Conservation (phyloP, 2,113 vertebrate genomes). For the Emydura subglobosa region DNA sequence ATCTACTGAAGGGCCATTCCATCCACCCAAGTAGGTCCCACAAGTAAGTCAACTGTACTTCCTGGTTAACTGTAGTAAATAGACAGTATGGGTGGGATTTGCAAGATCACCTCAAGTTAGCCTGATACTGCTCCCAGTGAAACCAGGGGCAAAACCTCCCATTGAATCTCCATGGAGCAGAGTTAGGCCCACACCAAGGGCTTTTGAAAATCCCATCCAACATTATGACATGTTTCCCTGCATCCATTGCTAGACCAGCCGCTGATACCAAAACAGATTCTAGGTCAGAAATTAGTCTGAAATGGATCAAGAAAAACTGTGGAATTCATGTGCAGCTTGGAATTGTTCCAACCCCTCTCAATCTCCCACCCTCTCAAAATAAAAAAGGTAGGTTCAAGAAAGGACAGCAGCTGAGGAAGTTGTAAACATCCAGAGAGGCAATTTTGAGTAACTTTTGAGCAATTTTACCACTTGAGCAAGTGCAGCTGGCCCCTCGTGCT, state of each 20-base stretch:
- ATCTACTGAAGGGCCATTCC: fast-evolving
- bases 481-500: background rate
- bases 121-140: background rate
- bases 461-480: background rate
- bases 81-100: background rate
- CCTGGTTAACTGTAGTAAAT: background rate
- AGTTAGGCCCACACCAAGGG: slow-evolving; percentile 2
- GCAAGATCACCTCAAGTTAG: background rate
- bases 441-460: background rate
- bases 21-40: background rate
- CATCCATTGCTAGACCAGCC: slow-evolving; percentile 30
- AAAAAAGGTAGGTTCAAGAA: background rate
- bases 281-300: slow-evolving; percentile 60
- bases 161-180: background rate
- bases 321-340: slow-evolving; percentile 23
- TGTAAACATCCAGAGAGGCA: background rate
- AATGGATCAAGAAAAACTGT: slow-evolving; percentile 62
- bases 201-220: slow-evolving; percentile 33
- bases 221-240: slow-evolving; percentile 30
- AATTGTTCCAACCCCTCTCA: slow-evolving; percentile 24
- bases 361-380: background rate
- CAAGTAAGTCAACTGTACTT: background rate
- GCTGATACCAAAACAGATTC: slow-evolving; percentile 54
- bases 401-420: background rate
- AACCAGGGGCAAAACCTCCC: background rate